Percentiles rank a stretch among this genome's conserved stretches.
These are phyloP conservation scores for Clarias pachynema DNA, from an alignment of 2,797 vertebrate genomes.

Conservation along the genomic window DNA sequence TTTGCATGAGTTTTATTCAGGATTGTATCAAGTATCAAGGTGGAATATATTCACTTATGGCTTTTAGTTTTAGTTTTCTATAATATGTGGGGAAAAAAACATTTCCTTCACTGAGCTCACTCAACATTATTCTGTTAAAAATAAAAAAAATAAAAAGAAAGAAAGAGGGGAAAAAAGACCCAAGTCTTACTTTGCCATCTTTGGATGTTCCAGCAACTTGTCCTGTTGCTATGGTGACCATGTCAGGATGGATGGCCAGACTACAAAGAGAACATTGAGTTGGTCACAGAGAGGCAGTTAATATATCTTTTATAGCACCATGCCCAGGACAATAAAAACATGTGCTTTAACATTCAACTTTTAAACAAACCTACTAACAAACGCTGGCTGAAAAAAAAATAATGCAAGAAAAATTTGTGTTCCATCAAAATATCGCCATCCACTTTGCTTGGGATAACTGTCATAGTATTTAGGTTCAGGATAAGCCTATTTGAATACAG, in stretches of 20 bases:
- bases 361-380: constrained; percentile 1
- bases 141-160: too few species aligned
- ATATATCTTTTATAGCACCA: constrained; percentile 48
- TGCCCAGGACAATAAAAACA: neutral
- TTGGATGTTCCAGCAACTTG: constrained; percentile 90
- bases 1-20: neutral
- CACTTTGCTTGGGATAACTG: constrained; percentile 7
- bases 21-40: neutral
- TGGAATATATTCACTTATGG: neutral
- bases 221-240: constrained; percentile 91
- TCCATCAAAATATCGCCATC: constrained; percentile 8
- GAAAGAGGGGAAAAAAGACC: neutral
- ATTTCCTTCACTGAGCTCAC: neutral
- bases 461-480: constrained; percentile 4
- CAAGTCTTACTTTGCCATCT: constrained; percentile 86
- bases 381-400: neutral
- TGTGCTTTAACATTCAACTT: constrained; percentile 6
- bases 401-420: neutral
- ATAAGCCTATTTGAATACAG: constrained; percentile 41
- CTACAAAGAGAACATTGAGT: constrained; percentile 64
- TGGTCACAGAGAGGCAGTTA: constrained; percentile 36
- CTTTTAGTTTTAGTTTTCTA: neutral
- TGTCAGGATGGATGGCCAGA: constrained; percentile 89
- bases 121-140: neutral
- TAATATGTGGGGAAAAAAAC: neutral